Evolutionary conservation across 1,140 invertebrate species (phyloP).

Genomic region (Drosophila teissieri): DNA sequence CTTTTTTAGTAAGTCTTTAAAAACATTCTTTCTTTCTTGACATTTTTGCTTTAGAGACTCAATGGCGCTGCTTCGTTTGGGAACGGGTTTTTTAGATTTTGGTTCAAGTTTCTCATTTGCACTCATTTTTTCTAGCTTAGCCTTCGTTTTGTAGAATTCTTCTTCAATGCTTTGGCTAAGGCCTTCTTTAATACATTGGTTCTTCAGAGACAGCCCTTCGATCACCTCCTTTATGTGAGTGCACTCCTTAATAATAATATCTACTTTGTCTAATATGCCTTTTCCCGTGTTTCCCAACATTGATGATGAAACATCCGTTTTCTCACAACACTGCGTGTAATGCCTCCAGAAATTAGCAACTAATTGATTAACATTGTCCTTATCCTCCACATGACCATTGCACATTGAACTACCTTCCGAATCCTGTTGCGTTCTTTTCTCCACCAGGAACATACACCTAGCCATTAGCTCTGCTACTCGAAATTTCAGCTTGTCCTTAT

Average conservation of each 20-base stretch:
- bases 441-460: constrained; percentile 7
- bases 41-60: too few relatives aligned
- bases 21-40: too few relatives aligned
- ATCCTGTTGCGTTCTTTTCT: not conserved
- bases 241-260: not conserved
- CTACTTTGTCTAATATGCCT: not conserved
- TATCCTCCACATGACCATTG: not conserved
- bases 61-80: too few relatives aligned
- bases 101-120: too few relatives aligned
- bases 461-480: constrained; percentile 6
- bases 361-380: not conserved
- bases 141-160: not conserved
- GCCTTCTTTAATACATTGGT: not conserved
- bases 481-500: constrained; percentile 3
- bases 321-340: not conserved
- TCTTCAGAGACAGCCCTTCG: not conserved
- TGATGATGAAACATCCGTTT: not conserved
- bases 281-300: not conserved
- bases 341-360: not conserved
- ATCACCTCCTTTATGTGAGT: not conserved
- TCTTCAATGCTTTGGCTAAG: not conserved
- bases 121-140: not conserved
- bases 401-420: not conserved
- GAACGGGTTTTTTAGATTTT: too few relatives aligned
- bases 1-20: too few relatives aligned